Percentiles rank a stretch among this genome's conserved stretches.
These are phyloP conservation scores for Tonatia bakeri DNA, from an alignment of 2,113 vertebrate species.

Conservation along the genomic window DNA sequence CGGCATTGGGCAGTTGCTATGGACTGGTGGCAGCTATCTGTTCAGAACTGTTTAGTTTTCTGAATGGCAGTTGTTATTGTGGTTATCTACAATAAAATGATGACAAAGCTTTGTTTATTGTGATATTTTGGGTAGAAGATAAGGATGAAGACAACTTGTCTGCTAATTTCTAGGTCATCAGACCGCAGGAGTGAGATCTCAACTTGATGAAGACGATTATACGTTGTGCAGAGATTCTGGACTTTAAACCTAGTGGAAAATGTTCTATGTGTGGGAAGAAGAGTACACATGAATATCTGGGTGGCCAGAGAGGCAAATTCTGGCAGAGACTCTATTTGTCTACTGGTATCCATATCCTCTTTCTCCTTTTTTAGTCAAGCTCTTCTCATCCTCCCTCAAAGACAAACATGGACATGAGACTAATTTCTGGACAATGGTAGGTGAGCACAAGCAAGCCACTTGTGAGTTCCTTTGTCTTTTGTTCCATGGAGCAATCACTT, in stretches of 20 bases:
- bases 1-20: neutral
- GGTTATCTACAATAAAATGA: conserved; percentile 47
- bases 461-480: neutral
- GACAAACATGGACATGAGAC: neutral
- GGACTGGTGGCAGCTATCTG: neutral
- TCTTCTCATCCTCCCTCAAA: neutral
- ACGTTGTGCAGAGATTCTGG: neutral
- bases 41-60: conserved; percentile 37
- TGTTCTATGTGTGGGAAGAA: neutral
- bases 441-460: neutral
- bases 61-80: conserved; percentile 46
- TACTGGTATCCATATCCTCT: neutral
- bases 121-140: conserved; percentile 30
- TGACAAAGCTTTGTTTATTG: conserved; percentile 50
- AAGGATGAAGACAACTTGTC: conserved; percentile 19
- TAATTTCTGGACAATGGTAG: neutral
- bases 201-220: neutral
- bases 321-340: neutral
- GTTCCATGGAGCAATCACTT: neutral
- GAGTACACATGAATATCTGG: neutral
- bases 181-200: neutral
- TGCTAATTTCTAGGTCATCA: conserved; percentile 24
- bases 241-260: neutral
- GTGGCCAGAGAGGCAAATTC: neutral
- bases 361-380: neutral